Conservation (phyloP, 2,888 invertebrate genomes). For the Xanthostigma xanthostigma region DNA sequence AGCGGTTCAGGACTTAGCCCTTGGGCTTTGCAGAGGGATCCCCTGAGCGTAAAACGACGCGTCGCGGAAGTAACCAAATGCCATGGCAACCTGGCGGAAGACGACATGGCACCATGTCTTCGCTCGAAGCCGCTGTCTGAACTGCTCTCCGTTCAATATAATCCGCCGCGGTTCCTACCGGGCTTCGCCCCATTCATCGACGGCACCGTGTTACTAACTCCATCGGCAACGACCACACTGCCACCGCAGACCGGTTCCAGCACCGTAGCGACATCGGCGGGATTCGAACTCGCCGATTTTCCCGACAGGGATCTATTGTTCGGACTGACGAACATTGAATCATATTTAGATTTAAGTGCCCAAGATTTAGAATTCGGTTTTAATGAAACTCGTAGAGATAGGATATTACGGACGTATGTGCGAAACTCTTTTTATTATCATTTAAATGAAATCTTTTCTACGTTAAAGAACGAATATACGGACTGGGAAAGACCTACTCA, state of each 20-base stretch:
- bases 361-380: conserved; percentile 84
- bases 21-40: conserved; percentile 81
- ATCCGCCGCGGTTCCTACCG: conserved; percentile 69
- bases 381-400: conserved; percentile 73
- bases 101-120: conserved; percentile 74
- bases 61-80: conserved; percentile 75
- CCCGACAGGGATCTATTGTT: conserved; percentile 70
- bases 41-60: conserved; percentile 60
- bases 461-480: conserved; percentile 85
- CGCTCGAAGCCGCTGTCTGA: conserved; percentile 62
- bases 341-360: conserved; percentile 67
- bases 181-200: conserved; percentile 93
- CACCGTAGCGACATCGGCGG: conserved; percentile 53
- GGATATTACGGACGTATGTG: conserved; percentile 80
- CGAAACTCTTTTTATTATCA: conserved; percentile 91
- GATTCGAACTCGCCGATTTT: conserved; percentile 69
- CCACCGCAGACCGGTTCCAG: conserved; percentile 16
- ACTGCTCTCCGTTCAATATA: conserved; percentile 56
- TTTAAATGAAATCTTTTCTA: conserved; percentile 87
- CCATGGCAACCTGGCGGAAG: conserved; percentile 64
- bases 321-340: conserved; percentile 69
- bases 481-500: conserved; percentile 87
- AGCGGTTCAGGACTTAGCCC: conserved; percentile 84
- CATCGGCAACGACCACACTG: conserved; percentile 24
- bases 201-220: conserved; percentile 65